A percentile compares a stretch with the other conserved stretches of the same genome.
phyloP scores from a whole-genome alignment of 2,888 invertebrate species.

The Fragum sueziense region DNA sequence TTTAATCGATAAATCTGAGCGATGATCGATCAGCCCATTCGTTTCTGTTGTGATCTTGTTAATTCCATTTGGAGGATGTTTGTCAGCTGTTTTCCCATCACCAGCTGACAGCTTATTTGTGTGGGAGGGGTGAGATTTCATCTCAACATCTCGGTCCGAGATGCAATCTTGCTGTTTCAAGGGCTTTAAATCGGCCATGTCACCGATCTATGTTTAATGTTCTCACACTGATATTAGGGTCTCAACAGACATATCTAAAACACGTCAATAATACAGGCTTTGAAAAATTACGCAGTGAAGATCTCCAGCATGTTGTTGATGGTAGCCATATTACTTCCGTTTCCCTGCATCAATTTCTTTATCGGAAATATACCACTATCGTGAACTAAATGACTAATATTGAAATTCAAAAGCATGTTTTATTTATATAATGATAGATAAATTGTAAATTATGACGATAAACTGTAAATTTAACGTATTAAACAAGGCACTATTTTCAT shows the following conservation, averaged over 20 bases:
- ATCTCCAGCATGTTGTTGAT: slow-evolving; percentile 57
- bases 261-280: no score
- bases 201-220: neutral
- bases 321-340: slow-evolving; percentile 63
- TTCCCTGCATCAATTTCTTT: slow-evolving; percentile 5
- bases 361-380: no score
- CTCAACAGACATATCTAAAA: no score
- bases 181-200: slow-evolving; percentile 8
- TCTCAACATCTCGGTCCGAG: neutral
- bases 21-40: slow-evolving; percentile 64
- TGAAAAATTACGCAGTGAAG: neutral
- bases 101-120: slow-evolving; percentile 10
- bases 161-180: neutral
- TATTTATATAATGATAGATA: no score
- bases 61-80: slow-evolving; percentile 59
- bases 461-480: no score
- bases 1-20: slow-evolving; percentile 4
- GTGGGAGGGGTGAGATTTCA: slow-evolving; percentile 36
- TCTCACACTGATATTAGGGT: no score
- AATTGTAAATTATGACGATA: no score
- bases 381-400: no score
- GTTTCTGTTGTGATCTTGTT: slow-evolving; percentile 62
- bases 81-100: slow-evolving; percentile 6
- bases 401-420: no score
- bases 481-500: neutral